phyloP scores from a whole-genome alignment of 2,113 vertebrate genomes.

The Hemiprocne comata region DNA sequence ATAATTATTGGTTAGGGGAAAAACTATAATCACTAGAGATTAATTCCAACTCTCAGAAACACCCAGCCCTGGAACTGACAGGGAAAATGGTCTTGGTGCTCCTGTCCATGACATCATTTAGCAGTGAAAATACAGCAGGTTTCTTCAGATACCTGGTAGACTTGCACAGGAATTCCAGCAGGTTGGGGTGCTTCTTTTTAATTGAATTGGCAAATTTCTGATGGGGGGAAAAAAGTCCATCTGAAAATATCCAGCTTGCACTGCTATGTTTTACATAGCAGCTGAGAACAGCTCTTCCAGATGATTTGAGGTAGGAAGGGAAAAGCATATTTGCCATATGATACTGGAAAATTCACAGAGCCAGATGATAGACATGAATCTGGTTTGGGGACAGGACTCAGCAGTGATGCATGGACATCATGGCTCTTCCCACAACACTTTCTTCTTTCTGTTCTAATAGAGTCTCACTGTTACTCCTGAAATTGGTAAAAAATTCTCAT shows the following conservation, averaged over 20 bases:
- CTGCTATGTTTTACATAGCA: background rate
- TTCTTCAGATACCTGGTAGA: background rate
- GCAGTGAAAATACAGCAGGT: background rate
- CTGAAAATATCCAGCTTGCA: background rate
- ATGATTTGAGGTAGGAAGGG: background rate
- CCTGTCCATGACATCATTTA: slow-evolving; percentile 7
- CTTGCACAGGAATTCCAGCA: background rate
- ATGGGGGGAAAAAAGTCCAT: background rate
- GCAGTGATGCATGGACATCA: background rate
- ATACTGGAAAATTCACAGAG: background rate
- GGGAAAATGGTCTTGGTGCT: slow-evolving; percentile 7
- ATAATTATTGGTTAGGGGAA: background rate
- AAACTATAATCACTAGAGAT: background rate
- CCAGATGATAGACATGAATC: background rate
- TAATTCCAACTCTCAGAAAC: slow-evolving; percentile 12
- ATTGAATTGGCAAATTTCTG: background rate
- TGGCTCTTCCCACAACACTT: background rate
- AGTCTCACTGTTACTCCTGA: background rate
- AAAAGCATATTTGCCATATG: background rate
- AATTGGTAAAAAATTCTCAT: background rate
- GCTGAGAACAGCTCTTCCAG: background rate
- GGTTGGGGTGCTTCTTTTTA: background rate
- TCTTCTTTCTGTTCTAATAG: background rate
- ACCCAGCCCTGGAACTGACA: background rate
- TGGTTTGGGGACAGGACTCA: background rate